Percentiles rank a stretch among this genome's conserved stretches.
These are phyloP conservation scores for Nycteola revayana DNA, from an alignment of 2,888 invertebrate genomes.

Conservation along the genomic window DNA sequence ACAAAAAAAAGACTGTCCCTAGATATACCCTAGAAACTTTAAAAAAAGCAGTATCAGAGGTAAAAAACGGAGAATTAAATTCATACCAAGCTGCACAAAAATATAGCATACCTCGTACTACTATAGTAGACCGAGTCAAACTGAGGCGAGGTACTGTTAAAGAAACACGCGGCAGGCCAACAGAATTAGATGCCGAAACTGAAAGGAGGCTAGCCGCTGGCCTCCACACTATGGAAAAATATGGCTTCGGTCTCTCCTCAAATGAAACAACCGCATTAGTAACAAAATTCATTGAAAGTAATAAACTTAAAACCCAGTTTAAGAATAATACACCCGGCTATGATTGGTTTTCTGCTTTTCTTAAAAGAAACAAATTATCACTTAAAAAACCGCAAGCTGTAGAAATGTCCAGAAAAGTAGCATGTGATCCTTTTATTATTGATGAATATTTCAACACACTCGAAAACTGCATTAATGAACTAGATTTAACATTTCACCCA, in stretches of 20 bases:
- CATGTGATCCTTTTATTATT: constrained; percentile 24
- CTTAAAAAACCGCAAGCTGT: constrained; percentile 25
- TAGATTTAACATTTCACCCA: constrained; percentile 16
- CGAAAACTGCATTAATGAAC: constrained; percentile 11
- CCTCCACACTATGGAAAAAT: constrained; percentile 2
- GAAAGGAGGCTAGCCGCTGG: neutral
- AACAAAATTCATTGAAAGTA: neutral
- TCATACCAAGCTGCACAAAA: too few species aligned
- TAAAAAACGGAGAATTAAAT: neutral
- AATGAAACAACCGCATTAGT: constrained; percentile 2
- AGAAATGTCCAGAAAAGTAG: constrained; percentile 22
- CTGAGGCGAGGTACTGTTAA: neutral
- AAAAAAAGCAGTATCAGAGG: constrained; percentile 1
- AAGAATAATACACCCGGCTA: constrained; percentile 18
- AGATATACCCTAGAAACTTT: neutral
- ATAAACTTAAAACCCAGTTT: constrained; percentile 8
- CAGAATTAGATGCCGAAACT: constrained; percentile 1
- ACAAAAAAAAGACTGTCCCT: constrained; percentile 1
- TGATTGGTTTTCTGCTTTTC: constrained; percentile 15
- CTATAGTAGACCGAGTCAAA: neutral
- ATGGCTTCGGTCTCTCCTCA: constrained; percentile 2
- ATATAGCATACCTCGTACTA: constrained; percentile 1
- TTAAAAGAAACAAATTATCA: constrained; percentile 20
- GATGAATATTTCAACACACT: constrained; percentile 19
- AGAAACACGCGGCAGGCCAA: constrained; percentile 3